These are phyloP conservation scores for Odontocolon sp. DNA, from an alignment of 2,888 invertebrate species.

Conservation along the genomic window DNA sequence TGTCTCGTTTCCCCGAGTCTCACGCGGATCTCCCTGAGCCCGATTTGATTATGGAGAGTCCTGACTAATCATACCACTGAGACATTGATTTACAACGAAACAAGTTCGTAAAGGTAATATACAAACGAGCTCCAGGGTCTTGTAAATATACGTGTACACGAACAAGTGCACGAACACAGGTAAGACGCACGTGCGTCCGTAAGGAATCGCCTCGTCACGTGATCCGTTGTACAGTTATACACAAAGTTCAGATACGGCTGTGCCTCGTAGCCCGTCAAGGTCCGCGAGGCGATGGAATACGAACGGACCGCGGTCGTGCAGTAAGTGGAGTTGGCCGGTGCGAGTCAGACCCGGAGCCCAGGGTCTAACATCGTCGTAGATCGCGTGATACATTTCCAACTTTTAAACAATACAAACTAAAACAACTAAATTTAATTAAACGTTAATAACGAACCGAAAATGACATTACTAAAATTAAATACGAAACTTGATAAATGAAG, in stretches of 20 bases:
- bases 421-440: too few relatives aligned
- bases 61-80: too few relatives aligned
- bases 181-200: slow-evolving; percentile 33
- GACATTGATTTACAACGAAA: too few relatives aligned
- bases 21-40: too few relatives aligned
- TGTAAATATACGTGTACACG: background rate
- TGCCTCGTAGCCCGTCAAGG: slow-evolving; percentile 48
- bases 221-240: slow-evolving; percentile 64
- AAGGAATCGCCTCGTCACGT: slow-evolving; percentile 60
- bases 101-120: too few relatives aligned
- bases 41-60: too few relatives aligned
- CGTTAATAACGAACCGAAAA: too few relatives aligned
- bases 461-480: too few relatives aligned
- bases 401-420: too few relatives aligned
- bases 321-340: slow-evolving; percentile 46
- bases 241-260: slow-evolving; percentile 58
- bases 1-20: too few relatives aligned
- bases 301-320: slow-evolving; percentile 10
- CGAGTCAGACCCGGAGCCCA: slow-evolving; percentile 41
- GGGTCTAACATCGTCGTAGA: slow-evolving; percentile 19
- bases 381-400: background rate
- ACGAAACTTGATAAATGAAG: too few relatives aligned
- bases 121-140: slow-evolving; percentile 2
- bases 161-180: slow-evolving; percentile 15
- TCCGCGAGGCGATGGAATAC: slow-evolving; percentile 39